Base-by-base conservation (phyloP, 1,140 invertebrate species). In the Macrostomum lignano region DNA sequence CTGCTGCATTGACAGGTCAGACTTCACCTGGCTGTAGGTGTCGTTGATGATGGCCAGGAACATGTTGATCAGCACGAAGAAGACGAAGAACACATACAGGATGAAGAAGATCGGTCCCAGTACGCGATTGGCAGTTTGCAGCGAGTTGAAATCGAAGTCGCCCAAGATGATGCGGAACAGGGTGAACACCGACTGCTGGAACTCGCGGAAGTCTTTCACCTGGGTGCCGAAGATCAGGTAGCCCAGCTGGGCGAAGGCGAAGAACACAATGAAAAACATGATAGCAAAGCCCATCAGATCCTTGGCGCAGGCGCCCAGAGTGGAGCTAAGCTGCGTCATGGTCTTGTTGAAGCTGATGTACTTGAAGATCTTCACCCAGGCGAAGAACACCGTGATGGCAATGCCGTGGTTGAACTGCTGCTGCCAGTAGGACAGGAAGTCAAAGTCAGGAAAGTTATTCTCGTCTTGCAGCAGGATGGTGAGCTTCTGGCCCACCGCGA, bases 1-100 rank as follows among this genome's bases (percentile, higher is more conserved):
- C 11, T 21, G 17, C 11, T 30, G 3, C 6, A n/a, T 5, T 13
- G 13, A 9, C 9, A 35, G 4, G 15, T 28, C 33, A 5, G 25
- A 28, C 20, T 34, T 38, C 2, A 39, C 33, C 3, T 23, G 26
- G 9, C 25, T 20, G 38, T 55, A 54, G 7, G 52, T 42, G 46
- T 76, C 73, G 44, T 73, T 74, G 39, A 75, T 73, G 40, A 75
- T 75, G 35, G 73, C 73, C 49, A 76, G 48, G 51, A 75, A 75
- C 72, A 75, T 74, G 49, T 74, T 74, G 62, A 76, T 52, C 21
- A 76, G 51, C 17, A 75, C 68, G 45, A 75, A 75, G 58, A 74
- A 75, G 2, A 75, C 71, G 37, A 74, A 67, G 51, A 76, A 70
- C 13, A 75, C 71, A 40, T 71, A 76, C 7, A 66, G 61, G 10